Evolutionary conservation across 2,888 invertebrate species (phyloP), one percentile per base, ranked within the genome.

Genomic region (Synanthedon tipuliformis): DNA sequence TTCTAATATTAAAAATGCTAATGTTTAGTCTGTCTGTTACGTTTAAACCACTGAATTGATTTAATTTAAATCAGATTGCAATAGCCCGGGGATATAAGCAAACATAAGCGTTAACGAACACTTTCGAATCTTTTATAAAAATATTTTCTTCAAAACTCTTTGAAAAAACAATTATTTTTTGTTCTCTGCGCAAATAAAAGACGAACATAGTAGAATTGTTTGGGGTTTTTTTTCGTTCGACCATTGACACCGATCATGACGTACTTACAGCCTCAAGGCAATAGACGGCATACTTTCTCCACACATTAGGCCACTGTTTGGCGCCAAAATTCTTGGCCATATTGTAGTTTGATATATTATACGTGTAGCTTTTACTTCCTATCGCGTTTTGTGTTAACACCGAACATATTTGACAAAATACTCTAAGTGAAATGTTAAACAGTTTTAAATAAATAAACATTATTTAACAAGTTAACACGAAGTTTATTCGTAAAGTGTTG

Each of bases 271-370:
- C 80, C 75, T 55, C 62, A 57, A 71, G 80, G 69, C 51, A 59
- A 58, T 57, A 69, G 66, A 66, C 69, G 60, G 60, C 69, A 66
- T 66, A 69, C 84, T 84, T 83, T 84, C 83, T 71, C 81, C 60
- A 57, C 61, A 61, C 60, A 66, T 66, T 66, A 65, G 56, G 57
- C 54, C 56, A 59, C 57, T 58, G 57, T 68, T 73, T 74, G 84
- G 83, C 83, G 83, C 82, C 81, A 80, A 82, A 82, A 82, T 78
- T 80, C 80, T 70, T 73, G 71, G 69, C 69, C 34, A 10, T 10
- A 34, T 66, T 70, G 62, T 68, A 60, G 75, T 69, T 71, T 64
- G 65, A 49, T 11, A 16, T 10, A 34, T 34, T 34, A 34, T 45
- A 49, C 49, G 15, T 1, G 16, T 45, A 45, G 23, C 49, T 49